phyloP scores from a whole-genome alignment of 2,797 vertebrate species.

The Carapus acus region DNA sequence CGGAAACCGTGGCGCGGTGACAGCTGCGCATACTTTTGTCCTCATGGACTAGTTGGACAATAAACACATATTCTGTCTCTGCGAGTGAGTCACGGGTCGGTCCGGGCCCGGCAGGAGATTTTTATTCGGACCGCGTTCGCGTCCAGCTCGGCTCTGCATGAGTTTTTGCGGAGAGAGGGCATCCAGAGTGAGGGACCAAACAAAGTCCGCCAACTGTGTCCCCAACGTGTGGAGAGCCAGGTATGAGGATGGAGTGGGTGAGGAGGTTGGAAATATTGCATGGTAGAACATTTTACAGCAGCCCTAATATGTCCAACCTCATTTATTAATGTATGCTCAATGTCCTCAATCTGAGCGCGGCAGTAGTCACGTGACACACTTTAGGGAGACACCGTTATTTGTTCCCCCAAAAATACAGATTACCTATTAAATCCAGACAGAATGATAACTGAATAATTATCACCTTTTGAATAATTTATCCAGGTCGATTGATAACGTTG shows the following conservation, averaged over 20 bases:
- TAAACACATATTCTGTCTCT: conserved; percentile 4
- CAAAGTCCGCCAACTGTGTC: conserved; percentile 8
- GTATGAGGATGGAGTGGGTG: conserved; percentile 27
- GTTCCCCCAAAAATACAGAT: too few relatives aligned
- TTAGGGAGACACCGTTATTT: too few relatives aligned
- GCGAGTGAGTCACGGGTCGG: background rate
- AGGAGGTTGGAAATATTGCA: background rate
- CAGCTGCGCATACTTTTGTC: conserved; percentile 3
- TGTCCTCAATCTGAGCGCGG: too few relatives aligned
- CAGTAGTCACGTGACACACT: too few relatives aligned
- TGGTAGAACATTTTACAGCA: too few relatives aligned
- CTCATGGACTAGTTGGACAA: background rate
- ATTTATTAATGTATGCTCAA: too few relatives aligned
- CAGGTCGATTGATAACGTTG: too few relatives aligned
- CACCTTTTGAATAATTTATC: too few relatives aligned
- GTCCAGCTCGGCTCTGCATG: too few relatives aligned
- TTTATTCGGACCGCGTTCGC: background rate
- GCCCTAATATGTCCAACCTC: too few relatives aligned
- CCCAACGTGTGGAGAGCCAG: conserved; percentile 39
- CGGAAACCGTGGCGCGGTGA: conserved; percentile 41
- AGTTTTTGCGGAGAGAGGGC: conserved; percentile 12
- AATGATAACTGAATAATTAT: too few relatives aligned
- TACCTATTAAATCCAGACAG: too few relatives aligned
- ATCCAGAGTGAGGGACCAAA: conserved; percentile 5
- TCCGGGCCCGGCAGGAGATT: background rate